Conservation (phyloP, 2,888 invertebrate species). For the Callinectes sapidus region DNA sequence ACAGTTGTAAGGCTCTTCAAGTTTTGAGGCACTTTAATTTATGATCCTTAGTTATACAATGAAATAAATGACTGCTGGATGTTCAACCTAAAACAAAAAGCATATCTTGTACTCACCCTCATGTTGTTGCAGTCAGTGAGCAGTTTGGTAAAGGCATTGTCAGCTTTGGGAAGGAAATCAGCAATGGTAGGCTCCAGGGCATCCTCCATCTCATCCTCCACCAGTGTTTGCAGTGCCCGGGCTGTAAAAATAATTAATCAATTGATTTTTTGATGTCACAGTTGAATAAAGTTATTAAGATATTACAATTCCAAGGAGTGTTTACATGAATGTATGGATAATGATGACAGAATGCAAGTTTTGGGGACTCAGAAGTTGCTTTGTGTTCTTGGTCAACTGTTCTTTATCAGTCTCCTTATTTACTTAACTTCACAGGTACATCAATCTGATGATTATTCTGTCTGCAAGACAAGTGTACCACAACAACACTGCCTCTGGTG, state of each 20-base stretch:
- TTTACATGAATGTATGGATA: too few relatives aligned
- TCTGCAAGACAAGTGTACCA: background rate
- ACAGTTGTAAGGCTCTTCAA: background rate
- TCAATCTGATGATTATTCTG: background rate
- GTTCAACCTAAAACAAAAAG: background rate
- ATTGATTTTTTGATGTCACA: too few relatives aligned
- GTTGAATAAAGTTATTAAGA: too few relatives aligned
- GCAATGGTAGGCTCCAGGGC: conserved; percentile 36
- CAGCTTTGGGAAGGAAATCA: conserved; percentile 55
- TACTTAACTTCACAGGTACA: background rate
- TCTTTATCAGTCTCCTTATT: too few relatives aligned
- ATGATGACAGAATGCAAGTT: too few relatives aligned
- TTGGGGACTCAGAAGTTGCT: too few relatives aligned
- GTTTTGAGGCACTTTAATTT: background rate
- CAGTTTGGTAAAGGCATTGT: conserved; percentile 53
- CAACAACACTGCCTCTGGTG: background rate
- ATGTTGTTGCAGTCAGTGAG: conserved; percentile 53
- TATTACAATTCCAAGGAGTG: too few relatives aligned
- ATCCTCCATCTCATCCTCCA: conserved; percentile 66
- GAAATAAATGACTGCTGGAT: background rate
- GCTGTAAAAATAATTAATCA: conserved; percentile 24
- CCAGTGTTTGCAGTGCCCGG: conserved; percentile 55
- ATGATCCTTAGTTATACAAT: background rate
- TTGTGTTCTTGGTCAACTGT: too few relatives aligned
- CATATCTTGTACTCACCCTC: conserved; percentile 47